phyloP scores from a whole-genome alignment of 2,797 vertebrate genomes.

The Amphiprion clarkii region DNA sequence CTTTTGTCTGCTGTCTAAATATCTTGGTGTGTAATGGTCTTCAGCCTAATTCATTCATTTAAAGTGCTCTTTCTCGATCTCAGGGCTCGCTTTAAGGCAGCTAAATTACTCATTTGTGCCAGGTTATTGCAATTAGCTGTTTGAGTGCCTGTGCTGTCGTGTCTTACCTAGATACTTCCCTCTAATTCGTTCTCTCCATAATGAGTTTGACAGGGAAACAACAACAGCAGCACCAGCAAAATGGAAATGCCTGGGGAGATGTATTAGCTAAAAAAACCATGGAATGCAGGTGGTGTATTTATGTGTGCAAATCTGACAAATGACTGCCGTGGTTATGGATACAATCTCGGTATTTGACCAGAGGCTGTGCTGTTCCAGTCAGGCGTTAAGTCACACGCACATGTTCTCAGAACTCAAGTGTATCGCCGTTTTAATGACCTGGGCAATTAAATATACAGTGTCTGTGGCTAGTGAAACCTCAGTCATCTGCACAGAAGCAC shows the following conservation, averaged over 20 bases:
- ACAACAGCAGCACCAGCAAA: constrained; percentile 63
- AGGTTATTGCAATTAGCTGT: constrained; percentile 85
- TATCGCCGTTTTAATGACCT: constrained; percentile 42
- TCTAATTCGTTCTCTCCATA: constrained; percentile 72
- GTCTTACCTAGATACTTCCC: constrained; percentile 71
- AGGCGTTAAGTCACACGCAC: constrained; percentile 34
- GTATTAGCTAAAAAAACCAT: constrained; percentile 61
- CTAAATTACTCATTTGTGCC: constrained; percentile 85
- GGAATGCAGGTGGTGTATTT: constrained; percentile 72
- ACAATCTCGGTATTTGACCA: constrained; percentile 65
- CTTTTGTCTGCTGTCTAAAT: constrained; percentile 54
- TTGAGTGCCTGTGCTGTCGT: constrained; percentile 70
- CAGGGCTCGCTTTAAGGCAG: constrained; percentile 72
- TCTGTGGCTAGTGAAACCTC: constrained; percentile 20
- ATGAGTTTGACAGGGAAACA: constrained; percentile 79
- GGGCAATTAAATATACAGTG: constrained; percentile 35
- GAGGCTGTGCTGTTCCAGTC: constrained; percentile 60
- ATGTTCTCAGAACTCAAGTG: constrained; percentile 18
- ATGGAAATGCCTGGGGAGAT: constrained; percentile 76
- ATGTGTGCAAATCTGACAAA: constrained; percentile 70
- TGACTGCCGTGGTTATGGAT: constrained; percentile 63
- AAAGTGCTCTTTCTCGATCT: constrained; percentile 77
- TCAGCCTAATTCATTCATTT: constrained; percentile 73
- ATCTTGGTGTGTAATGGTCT: constrained; percentile 71
- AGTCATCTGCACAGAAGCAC: constrained; percentile 5